Percentiles rank a stretch among this genome's conserved stretches.
Evolutionary conservation across 2,888 invertebrate species (phyloP).

Genomic region (Tanypteryx hageni): DNA sequence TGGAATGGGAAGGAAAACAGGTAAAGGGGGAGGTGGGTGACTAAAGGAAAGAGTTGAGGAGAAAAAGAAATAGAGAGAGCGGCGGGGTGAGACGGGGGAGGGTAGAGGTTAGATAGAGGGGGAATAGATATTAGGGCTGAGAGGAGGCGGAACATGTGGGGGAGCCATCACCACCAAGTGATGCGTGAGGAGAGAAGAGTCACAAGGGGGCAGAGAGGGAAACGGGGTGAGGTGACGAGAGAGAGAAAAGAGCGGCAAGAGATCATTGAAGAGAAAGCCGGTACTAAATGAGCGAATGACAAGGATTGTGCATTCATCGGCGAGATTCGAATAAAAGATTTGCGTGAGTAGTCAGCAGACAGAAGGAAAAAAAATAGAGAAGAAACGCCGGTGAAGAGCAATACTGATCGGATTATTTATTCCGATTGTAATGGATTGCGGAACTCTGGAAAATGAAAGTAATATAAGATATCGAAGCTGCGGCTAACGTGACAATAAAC

Average conservation of each 20-base stretch:
- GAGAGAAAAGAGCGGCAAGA: too few species aligned
- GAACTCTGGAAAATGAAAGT: too few species aligned
- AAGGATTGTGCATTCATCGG: not conserved
- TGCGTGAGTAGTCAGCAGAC: too few species aligned
- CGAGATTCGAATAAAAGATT: too few species aligned
- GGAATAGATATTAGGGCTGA: not conserved
- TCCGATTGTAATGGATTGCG: too few species aligned
- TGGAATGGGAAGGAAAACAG: conserved; percentile 43
- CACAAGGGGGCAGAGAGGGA: not conserved
- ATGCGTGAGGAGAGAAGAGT: not conserved
- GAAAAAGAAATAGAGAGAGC: not conserved
- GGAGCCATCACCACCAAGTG: not conserved
- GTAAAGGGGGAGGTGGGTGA: not conserved
- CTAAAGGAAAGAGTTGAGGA: not conserved
- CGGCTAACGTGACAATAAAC: too few species aligned
- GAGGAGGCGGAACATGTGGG: not conserved
- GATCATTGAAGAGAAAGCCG: not conserved
- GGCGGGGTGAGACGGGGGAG: not conserved
- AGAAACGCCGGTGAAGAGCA: too few species aligned
- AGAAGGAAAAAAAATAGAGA: too few species aligned
- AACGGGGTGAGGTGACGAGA: not conserved
- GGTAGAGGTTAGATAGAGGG: not conserved
- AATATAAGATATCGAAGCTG: too few species aligned
- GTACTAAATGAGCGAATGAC: not conserved
- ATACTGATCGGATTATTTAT: too few species aligned